These are phyloP conservation scores for Virgularia gustaviana DNA, from an alignment of 92 coral and sea anemone genomes.

Conservation along the genomic window DNA sequence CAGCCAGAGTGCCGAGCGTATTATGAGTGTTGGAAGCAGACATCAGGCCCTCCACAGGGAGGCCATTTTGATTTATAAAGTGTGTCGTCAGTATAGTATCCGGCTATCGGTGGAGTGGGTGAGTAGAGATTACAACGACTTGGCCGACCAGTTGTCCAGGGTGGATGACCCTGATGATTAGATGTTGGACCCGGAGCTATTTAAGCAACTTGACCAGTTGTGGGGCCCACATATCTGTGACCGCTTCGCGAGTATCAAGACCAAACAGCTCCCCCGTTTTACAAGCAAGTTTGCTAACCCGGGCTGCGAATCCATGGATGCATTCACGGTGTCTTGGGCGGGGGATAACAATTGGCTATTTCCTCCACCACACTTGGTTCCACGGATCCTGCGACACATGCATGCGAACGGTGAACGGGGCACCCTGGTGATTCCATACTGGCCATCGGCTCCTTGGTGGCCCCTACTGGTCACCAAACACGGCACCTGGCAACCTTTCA, in stretches of 20 bases:
- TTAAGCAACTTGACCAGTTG: slow-evolving; percentile 36
- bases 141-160: slow-evolving; percentile 45
- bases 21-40: slow-evolving; percentile 58
- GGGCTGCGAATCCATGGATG: slow-evolving; percentile 54
- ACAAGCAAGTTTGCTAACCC: slow-evolving; percentile 50
- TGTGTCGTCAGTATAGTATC: slow-evolving; percentile 51
- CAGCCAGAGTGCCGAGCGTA: slow-evolving; percentile 53
- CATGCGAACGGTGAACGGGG: slow-evolving; percentile 44
- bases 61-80: slow-evolving; percentile 52
- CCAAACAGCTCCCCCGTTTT: slow-evolving; percentile 56
- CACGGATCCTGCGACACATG: slow-evolving; percentile 63
- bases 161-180: slow-evolving; percentile 57
- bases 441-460: slow-evolving; percentile 73
- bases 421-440: slow-evolving; percentile 57
- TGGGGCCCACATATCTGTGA: slow-evolving; percentile 59
- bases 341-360: slow-evolving; percentile 62
- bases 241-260: slow-evolving; percentile 52
- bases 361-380: slow-evolving; percentile 52
- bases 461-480: slow-evolving; percentile 52
- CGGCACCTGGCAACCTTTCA: too few relatives aligned
- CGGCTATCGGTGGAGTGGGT: slow-evolving; percentile 56
- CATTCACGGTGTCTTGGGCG: slow-evolving; percentile 63
- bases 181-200: slow-evolving; percentile 48
- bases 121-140: slow-evolving; percentile 43
- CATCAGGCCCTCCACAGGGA: slow-evolving; percentile 53